Base-by-base conservation (phyloP, 1,140 invertebrate species). In the Tenebrio molitor region DNA sequence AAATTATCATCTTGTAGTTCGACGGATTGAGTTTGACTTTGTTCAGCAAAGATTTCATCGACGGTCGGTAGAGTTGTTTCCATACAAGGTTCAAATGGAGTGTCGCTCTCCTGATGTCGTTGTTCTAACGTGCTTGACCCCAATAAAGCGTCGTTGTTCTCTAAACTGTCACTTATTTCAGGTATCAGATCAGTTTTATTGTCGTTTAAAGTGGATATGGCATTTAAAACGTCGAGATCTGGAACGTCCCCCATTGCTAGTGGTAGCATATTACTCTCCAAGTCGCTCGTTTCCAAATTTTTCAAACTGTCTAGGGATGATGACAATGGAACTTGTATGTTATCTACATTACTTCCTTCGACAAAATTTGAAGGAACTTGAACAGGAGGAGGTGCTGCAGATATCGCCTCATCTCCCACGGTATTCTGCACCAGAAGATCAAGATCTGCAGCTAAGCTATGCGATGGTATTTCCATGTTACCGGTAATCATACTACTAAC, bases 1-100 rank as follows among this genome's bases (percentile, higher is more conserved):
- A 77, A 72, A 68, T 76, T 77, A 17, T 66, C 63, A 66, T 41
- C 63, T 16, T n/a, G 36, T 12, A 42, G 7, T 12, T 64, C 62
- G 2, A 39, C 36, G 8, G 46, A 21, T 23, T 53, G 46, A n/a
- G 5, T 5, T 8, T 53, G 17, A n/a, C 21, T 53, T 53, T n/a
- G 19, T 58, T 58, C 50, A 6, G 23, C 23, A 58, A 58, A 58
- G 29, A 58, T 33, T 8, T 58, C 50, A 15, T 58, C 50, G 1
- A 29, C 50, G 25, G 50, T 58, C 14, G 50, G 50, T 15, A 58
- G 16, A 21, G 10, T 8, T 8, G 17, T 5, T 53, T 53, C 46
- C 3, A 53, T 21, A 23, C 5, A 16, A 15, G 42, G 14, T 21
- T 21, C 36, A 12, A 39, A 39, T 3, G 36, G 5, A 12, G 5